Conservation (phyloP, 2,113 vertebrate genomes). For the Notarius lentiginosus region DNA sequence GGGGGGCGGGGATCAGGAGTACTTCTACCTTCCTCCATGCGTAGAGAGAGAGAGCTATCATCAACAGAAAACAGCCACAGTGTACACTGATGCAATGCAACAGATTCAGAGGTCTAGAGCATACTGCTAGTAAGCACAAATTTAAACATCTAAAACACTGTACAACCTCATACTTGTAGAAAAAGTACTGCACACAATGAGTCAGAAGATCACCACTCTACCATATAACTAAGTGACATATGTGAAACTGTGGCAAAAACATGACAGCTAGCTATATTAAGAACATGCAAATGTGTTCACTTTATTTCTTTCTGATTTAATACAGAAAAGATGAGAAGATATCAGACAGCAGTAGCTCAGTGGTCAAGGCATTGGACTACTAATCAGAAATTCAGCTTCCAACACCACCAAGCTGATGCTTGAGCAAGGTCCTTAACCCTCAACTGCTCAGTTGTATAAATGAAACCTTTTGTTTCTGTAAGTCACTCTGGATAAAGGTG, state of each 20-base stretch:
- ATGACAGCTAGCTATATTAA: constrained; percentile 19
- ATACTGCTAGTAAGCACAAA: background rate
- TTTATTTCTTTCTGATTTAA: background rate
- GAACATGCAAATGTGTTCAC: background rate
- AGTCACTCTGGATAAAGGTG: background rate
- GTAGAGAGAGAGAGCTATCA: constrained; percentile 39
- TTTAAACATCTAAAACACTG: background rate
- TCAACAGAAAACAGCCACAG: background rate
- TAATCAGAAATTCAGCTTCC: background rate
- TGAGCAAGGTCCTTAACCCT: background rate
- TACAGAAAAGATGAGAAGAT: background rate
- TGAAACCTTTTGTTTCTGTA: background rate
- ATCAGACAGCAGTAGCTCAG: background rate
- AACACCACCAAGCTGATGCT: background rate
- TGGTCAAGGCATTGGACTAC: background rate
- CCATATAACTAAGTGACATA: constrained; percentile 27
- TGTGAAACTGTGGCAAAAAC: constrained; percentile 17
- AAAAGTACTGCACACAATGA: constrained; percentile 27
- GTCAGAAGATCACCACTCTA: constrained; percentile 28
- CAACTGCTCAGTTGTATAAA: background rate
- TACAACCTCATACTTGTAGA: constrained; percentile 39
- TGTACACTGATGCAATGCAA: background rate
- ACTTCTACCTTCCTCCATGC: constrained; percentile 32
- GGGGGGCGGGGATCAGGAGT: constrained; percentile 19
- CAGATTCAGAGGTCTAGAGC: background rate